These are phyloP conservation scores for Holothuria scabra DNA, from an alignment of 53 echinoderm and acorn worm species.

Conservation along the genomic window DNA sequence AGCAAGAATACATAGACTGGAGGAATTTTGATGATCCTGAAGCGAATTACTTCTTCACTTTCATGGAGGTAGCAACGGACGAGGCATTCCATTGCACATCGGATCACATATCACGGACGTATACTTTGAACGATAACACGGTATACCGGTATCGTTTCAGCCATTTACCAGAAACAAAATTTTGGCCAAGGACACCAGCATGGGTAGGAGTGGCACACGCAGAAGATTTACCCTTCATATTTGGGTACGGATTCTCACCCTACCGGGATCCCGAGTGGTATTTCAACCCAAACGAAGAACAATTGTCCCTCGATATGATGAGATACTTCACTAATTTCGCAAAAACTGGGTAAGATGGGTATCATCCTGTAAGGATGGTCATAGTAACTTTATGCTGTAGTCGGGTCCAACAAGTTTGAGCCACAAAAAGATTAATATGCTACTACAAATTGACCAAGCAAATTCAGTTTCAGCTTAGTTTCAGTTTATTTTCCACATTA, in stretches of 20 bases:
- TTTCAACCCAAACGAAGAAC: slow-evolving; percentile 53
- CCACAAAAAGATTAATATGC: no score
- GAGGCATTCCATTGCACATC: slow-evolving; percentile 72
- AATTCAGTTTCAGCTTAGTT: no score
- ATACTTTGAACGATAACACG: slow-evolving; percentile 51
- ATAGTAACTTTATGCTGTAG: no score
- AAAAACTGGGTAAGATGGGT: slow-evolving; percentile 72
- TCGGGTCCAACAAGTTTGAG: no score
- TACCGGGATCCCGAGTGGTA: slow-evolving; percentile 5
- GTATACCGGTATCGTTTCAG: slow-evolving; percentile 73
- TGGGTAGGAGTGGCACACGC: slow-evolving; percentile 79
- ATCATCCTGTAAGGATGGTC: no score
- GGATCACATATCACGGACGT: slow-evolving; percentile 61
- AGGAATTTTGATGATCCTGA: slow-evolving; percentile 66
- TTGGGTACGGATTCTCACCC: slow-evolving; percentile 68
- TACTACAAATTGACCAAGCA: no score
- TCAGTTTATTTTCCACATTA: no score
- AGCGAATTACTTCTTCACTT: slow-evolving; percentile 70
- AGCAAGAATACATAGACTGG: slow-evolving; percentile 82
- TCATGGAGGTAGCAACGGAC: slow-evolving; percentile 65
- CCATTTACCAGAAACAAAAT: slow-evolving; percentile 52
- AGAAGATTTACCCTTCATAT: slow-evolving; percentile 72
- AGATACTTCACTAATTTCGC: slow-evolving; percentile 74
- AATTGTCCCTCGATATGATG: slow-evolving; percentile 68
- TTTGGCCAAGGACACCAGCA: slow-evolving; percentile 26